These are phyloP conservation scores for Mechanitis mazaeus DNA, from an alignment of 2,888 invertebrate species.

Conservation along the genomic window DNA sequence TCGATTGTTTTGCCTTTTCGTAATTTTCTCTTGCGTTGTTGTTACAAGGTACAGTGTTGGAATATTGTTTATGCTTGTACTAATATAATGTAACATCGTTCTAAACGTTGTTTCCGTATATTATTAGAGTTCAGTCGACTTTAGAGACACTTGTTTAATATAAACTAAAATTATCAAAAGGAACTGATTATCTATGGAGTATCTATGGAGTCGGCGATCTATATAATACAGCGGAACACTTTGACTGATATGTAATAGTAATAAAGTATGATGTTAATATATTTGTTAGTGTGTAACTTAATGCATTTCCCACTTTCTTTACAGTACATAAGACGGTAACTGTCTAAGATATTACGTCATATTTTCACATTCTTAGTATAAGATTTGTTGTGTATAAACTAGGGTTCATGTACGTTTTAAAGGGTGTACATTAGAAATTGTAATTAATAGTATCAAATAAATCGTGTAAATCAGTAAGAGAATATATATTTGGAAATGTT, in stretches of 20 bases:
- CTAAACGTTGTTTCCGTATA: slow-evolving; percentile 21
- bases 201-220: slow-evolving; percentile 31
- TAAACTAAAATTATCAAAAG: neutral
- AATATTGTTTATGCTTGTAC: slow-evolving; percentile 19
- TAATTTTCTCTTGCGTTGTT: slow-evolving; percentile 20
- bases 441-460: slow-evolving; percentile 64
- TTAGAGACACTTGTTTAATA: slow-evolving; percentile 18
- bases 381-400: slow-evolving; percentile 74
- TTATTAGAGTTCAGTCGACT: slow-evolving; percentile 19
- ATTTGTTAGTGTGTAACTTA: slow-evolving; percentile 72
- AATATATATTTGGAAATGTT: slow-evolving; percentile 75
- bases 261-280: slow-evolving; percentile 70
- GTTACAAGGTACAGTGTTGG: slow-evolving; percentile 14
- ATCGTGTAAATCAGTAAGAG: slow-evolving; percentile 66
- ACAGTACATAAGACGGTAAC: slow-evolving; percentile 70
- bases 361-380: slow-evolving; percentile 73
- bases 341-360: slow-evolving; percentile 69
- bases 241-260: slow-evolving; percentile 66
- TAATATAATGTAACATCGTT: slow-evolving; percentile 22
- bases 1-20: slow-evolving; percentile 31
- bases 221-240: slow-evolving; percentile 65
- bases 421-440: slow-evolving; percentile 71
- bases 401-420: slow-evolving; percentile 67
- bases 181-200: slow-evolving; percentile 18
- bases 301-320: slow-evolving; percentile 76